Evolutionary conservation across 2,113 vertebrate genomes (phyloP).

Genomic region (Accipiter virgatus): DNA sequence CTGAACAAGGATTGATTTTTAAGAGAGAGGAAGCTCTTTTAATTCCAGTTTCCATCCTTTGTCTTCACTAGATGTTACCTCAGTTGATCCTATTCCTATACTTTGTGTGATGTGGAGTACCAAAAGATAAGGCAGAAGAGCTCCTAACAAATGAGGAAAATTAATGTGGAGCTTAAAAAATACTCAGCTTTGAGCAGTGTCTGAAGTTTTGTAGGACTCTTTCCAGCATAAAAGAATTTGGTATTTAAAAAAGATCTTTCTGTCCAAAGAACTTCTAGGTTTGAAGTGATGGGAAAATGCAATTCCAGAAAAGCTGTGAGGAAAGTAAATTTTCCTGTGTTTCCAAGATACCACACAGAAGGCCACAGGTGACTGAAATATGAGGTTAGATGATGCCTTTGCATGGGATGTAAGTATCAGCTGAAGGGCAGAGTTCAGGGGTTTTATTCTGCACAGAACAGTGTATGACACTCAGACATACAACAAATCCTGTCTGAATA

Average conservation of each 20-base stretch:
- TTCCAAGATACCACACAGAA: neutral
- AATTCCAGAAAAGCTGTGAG: neutral
- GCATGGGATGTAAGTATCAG: neutral
- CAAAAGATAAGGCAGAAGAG: neutral
- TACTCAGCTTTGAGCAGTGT: neutral
- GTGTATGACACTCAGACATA: neutral
- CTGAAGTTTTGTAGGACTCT: neutral
- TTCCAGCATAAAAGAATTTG: neutral
- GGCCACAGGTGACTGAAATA: neutral
- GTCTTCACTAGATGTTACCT: neutral
- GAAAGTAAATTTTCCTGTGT: neutral
- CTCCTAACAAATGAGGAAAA: neutral
- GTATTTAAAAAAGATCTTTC: neutral
- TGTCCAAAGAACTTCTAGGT: neutral
- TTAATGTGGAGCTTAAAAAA: neutral
- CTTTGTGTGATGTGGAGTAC: neutral
- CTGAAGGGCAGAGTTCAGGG: neutral
- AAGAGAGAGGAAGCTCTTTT: neutral
- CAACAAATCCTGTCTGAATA: neutral
- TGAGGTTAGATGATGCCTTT: neutral
- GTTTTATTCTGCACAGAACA: neutral
- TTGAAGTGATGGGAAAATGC: neutral
- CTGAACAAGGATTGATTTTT: fast-evolving
- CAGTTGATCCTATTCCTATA: fast-evolving
- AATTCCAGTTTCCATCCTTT: neutral